These are phyloP conservation scores for Melanotaenia trifasciata DNA, from an alignment of 2,797 vertebrate species.

Conservation along the genomic window DNA sequence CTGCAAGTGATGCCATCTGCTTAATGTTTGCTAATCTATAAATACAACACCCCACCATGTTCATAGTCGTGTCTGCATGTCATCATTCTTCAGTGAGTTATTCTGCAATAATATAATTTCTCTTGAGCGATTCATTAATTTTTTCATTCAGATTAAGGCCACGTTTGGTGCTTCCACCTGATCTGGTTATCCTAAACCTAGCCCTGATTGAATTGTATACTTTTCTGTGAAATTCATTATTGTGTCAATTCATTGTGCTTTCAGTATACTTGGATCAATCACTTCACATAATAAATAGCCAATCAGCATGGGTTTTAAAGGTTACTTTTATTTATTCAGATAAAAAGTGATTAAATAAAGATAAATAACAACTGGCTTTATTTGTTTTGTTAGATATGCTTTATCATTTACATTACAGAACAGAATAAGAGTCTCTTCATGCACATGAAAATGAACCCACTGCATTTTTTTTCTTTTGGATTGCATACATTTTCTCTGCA, in stretches of 20 bases:
- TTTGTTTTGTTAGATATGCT: conserved; percentile 20
- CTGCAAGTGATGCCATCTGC: background rate
- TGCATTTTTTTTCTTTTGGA: background rate
- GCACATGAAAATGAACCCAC: no score
- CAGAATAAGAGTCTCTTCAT: no score
- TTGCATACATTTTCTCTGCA: background rate
- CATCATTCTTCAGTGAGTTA: no score
- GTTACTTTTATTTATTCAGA: background rate
- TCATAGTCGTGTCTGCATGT: background rate
- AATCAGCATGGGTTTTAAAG: background rate
- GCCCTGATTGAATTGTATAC: background rate
- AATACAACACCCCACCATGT: background rate
- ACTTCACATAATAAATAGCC: no score
- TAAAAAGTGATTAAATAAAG: background rate
- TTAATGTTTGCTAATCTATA: background rate
- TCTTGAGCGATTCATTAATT: no score
- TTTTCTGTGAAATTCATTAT: background rate
- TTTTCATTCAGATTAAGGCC: no score
- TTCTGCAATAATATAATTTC: no score
- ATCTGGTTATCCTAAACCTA: no score
- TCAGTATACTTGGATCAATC: background rate
- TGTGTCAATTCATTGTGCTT: no score
- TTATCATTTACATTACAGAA: background rate
- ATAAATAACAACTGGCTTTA: background rate
- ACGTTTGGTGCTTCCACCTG: no score